Conservation (phyloP, 2,797 vertebrate genomes). For the Neoniphon sammara region DNA sequence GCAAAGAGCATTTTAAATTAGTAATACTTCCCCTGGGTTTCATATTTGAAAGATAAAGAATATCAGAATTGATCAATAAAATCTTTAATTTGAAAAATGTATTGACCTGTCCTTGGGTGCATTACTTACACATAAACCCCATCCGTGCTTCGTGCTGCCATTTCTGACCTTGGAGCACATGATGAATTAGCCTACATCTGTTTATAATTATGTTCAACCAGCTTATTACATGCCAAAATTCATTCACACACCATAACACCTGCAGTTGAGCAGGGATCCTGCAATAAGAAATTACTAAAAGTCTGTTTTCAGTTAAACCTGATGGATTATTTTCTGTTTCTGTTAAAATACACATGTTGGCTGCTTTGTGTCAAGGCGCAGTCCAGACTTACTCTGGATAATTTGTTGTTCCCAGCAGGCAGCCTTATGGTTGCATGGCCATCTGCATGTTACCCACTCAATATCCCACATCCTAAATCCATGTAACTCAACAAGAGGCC, state of each 20-base stretch:
- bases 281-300: constrained; percentile 55
- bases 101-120: constrained; percentile 62
- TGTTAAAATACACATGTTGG: constrained; percentile 41
- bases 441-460: constrained; percentile 33
- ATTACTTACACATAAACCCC: constrained; percentile 42
- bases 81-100: constrained; percentile 67
- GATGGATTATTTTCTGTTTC: constrained; percentile 20
- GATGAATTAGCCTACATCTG: constrained; percentile 50
- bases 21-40: constrained; percentile 51
- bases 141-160: constrained; percentile 33
- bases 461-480: constrained; percentile 10
- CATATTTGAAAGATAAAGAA: constrained; percentile 53
- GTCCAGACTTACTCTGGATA: constrained; percentile 31
- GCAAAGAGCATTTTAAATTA: constrained; percentile 46
- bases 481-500: constrained; percentile 40
- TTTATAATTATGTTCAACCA: constrained; percentile 52
- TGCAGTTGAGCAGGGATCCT: constrained; percentile 36
- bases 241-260: constrained; percentile 37
- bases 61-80: constrained; percentile 59
- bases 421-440: constrained; percentile 12
- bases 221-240: constrained; percentile 28
- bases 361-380: constrained; percentile 44
- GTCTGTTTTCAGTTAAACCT: constrained; percentile 34
- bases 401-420: constrained; percentile 52
- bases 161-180: constrained; percentile 48